These are phyloP conservation scores for Muscicapa striata DNA, from an alignment of 2,797 vertebrate species.

Conservation along the genomic window DNA sequence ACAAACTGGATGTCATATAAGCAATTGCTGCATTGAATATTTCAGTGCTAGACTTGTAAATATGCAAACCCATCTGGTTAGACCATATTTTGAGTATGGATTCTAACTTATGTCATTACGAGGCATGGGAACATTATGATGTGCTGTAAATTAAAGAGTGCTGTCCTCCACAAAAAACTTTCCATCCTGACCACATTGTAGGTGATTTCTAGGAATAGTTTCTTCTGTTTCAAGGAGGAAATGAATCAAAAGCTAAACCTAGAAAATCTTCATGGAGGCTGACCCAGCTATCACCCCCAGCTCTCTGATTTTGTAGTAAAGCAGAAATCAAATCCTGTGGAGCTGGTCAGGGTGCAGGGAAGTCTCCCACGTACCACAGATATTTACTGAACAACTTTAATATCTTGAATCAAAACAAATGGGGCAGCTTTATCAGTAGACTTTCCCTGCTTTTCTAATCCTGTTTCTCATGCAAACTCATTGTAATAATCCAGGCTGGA, in stretches of 20 bases:
- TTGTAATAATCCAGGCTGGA: constrained; percentile 61
- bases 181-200: background rate
- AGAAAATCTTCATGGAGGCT: background rate
- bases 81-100: background rate
- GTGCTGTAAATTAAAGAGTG: background rate
- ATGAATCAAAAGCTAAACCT: background rate
- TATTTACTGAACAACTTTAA: background rate
- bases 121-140: background rate
- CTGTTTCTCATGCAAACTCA: constrained; percentile 45
- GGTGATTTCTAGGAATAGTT: background rate
- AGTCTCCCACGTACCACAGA: background rate
- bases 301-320: background rate
- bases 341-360: background rate
- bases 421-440: constrained; percentile 49
- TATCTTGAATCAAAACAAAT: constrained; percentile 60
- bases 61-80: constrained; percentile 8
- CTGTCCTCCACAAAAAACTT: background rate
- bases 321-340: background rate
- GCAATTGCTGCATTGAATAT: background rate
- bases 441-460: constrained; percentile 50
- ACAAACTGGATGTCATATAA: background rate
- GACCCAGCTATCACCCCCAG: background rate
- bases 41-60: constrained; percentile 50
- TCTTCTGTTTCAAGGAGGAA: background rate
- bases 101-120: background rate